These are phyloP conservation scores for Phorcus lineatus DNA, from an alignment of 2,888 invertebrate species.

Conservation along the genomic window DNA sequence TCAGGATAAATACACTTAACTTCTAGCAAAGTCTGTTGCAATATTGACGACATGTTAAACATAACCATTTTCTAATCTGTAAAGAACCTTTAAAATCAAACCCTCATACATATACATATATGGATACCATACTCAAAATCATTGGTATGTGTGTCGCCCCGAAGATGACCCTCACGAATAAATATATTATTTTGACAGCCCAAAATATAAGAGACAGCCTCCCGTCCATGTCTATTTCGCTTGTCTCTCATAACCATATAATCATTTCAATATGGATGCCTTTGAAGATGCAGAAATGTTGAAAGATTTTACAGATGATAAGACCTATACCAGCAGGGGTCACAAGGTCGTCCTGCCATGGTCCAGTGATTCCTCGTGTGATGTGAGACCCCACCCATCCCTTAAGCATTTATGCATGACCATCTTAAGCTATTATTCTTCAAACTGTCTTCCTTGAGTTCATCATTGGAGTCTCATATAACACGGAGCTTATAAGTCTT, in stretches of 20 bases:
- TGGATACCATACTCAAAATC: no score
- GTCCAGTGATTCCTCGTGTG: not conserved
- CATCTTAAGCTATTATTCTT: not conserved
- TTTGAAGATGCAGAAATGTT: not conserved
- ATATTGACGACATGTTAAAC: no score
- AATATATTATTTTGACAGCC: not conserved
- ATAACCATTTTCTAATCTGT: no score
- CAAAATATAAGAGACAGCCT: not conserved
- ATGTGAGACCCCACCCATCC: not conserved
- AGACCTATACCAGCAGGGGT: not conserved
- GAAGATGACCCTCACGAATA: not conserved
- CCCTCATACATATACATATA: no score
- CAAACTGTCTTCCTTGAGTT: no score
- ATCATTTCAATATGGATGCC: slow-evolving; percentile 11
- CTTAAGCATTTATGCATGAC: not conserved
- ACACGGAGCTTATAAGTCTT: no score
- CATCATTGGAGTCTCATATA: no score
- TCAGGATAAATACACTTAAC: no score
- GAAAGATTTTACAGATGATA: not conserved
- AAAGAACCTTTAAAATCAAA: no score
- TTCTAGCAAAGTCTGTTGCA: no score
- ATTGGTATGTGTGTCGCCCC: not conserved
- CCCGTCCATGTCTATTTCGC: not conserved
- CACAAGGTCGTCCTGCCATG: not conserved
- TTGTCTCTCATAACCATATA: not conserved